Evolutionary conservation across 1,140 invertebrate species (phyloP), one percentile per base, ranked within the genome.

Genomic region (Coenobita brevimanus): DNA sequence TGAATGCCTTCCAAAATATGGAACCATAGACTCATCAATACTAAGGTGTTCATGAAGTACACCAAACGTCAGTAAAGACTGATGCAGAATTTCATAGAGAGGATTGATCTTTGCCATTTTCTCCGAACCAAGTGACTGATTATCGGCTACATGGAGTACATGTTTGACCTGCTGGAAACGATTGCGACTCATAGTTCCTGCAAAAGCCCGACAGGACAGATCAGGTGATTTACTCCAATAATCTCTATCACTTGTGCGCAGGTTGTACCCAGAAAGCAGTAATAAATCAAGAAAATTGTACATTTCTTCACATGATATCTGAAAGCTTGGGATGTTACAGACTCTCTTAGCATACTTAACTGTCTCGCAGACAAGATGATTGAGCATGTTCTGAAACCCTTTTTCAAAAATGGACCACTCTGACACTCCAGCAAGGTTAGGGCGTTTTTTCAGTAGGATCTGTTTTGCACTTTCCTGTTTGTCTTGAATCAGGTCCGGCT

Each of bases 21-120:
- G 92, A 41, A 94, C 92, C 93, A 94, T 94, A 88, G 91, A 90
- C 91, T 94, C 93, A 92, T 94, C 93, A 86, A 94, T 91, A 60
- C 91, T 91, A 15, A 92, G 85, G 69, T 91, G 21, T 91, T 91
- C 89, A 88, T 87, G 88, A 69, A 88, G 89, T 38, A 91, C 71
- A 73, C 85, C 85, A 84, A 91, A 91, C 79, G 90, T 85, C 15
- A 78, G 46, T 69, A 89, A 89, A 46, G 90, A 91, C 84, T 86
- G 82, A 50, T 91, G 83, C 71, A 92, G 78, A 27, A 90, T 69
- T 71, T 91, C 89, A 43, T 88, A 82, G 4, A 91, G 83, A 57
- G 89, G 82, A 73, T 91, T 85, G 69, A 92, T 82, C 82, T 91
- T 91, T 88, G 89, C 89, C 71, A 91, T 90, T 86, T 88, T 88